Conservation (phyloP, 1,140 invertebrate genomes). For the Drosophila cardini region DNA sequence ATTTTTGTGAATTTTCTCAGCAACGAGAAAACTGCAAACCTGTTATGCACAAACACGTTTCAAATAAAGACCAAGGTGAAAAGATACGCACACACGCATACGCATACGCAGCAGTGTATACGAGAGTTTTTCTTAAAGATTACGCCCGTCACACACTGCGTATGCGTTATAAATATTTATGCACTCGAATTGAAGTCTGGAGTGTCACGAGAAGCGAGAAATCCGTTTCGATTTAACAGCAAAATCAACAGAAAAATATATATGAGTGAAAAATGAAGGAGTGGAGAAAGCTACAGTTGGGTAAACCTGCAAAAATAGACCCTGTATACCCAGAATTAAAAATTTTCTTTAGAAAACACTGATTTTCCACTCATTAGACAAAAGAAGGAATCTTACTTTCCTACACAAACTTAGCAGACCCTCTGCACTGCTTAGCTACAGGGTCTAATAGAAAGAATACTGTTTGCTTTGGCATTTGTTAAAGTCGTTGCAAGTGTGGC, state of each 20-base stretch:
- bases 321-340: too few relatives aligned
- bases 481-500: constrained; percentile 65
- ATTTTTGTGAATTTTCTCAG: constrained; percentile 1
- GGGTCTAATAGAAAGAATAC: background rate
- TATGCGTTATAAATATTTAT: constrained; percentile 81
- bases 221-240: constrained; percentile 20
- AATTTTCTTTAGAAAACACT: too few relatives aligned
- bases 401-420: too few relatives aligned
- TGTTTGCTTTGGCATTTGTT: constrained; percentile 33
- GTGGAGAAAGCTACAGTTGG: background rate
- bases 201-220: constrained; percentile 10
- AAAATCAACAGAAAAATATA: background rate
- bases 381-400: too few relatives aligned
- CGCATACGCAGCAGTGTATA: too few relatives aligned
- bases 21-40: constrained; percentile 18
- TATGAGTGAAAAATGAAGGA: background rate
- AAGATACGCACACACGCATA: constrained; percentile 3
- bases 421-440: too few relatives aligned
- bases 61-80: constrained; percentile 35
- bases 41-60: constrained; percentile 38
- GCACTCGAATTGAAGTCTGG: constrained; percentile 34
- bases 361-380: too few relatives aligned
- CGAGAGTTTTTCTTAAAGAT: constrained; percentile 12
- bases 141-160: constrained; percentile 59
- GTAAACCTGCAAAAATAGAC: too few relatives aligned